phyloP scores from a whole-genome alignment of 1,140 invertebrate genomes.

The Oscheius sp. region DNA sequence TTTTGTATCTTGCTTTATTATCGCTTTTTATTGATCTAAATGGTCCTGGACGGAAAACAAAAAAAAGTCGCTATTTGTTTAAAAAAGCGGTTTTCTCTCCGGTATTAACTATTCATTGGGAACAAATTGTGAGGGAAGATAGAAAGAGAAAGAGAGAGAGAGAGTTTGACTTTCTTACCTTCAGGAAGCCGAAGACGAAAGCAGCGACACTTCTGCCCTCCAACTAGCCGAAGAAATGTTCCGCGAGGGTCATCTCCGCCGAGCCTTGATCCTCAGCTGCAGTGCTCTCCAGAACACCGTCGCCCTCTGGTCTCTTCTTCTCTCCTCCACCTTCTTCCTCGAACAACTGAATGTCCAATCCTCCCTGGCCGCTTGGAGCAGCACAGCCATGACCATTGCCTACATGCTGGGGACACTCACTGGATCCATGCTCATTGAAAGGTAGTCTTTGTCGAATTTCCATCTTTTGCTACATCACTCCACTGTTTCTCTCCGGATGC shows the following conservation, averaged over 20 bases:
- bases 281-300: conserved; percentile 41
- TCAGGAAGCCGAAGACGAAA: conserved; percentile 15
- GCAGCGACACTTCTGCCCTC: not conserved
- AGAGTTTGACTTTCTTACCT: too few species aligned
- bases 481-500: too few species aligned
- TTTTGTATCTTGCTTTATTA: too few species aligned
- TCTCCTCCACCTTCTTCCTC: conserved; percentile 42
- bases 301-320: conserved; percentile 39
- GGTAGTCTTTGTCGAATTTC: too few species aligned
- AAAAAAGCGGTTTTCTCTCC: too few species aligned
- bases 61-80: too few species aligned
- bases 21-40: too few species aligned
- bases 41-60: too few species aligned
- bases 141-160: too few species aligned
- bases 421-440: conserved; percentile 41
- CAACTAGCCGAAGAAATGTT: conserved; percentile 30
- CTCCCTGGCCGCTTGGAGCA: conserved; percentile 41
- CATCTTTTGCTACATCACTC: too few species aligned
- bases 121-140: conserved; percentile 10
- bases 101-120: too few species aligned
- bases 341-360: conserved; percentile 27
- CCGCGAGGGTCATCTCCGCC: conserved; percentile 41
- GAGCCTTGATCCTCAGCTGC: conserved; percentile 50
- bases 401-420: conserved; percentile 40
- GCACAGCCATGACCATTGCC: conserved; percentile 37